Base-by-base conservation (phyloP, 2,797 vertebrate species). In the Lophura swinhoii region DNA sequence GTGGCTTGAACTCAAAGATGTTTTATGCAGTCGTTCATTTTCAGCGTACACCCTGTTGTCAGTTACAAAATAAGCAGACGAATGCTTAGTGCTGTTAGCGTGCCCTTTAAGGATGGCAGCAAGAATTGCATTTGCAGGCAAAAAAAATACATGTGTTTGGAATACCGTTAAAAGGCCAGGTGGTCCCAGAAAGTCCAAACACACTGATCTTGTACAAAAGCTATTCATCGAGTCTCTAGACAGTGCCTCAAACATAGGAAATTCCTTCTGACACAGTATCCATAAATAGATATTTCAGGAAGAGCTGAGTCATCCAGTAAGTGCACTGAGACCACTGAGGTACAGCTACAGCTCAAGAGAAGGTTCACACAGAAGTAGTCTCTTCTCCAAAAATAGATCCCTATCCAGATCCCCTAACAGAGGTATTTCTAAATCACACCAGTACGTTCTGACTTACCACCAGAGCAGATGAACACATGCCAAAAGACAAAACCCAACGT, bases 401-500 rank as follows among this genome's bases (percentile, higher is more conserved):
- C 48, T 33, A 37, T 4, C 18, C 68, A 70, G 63, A 89, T 88
- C 63, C 11, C 10, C 46, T 71, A 9, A 33, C 20, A 58, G 33
- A 21, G 4, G 79, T 10, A 23, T 23, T 53, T 87, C 66, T 28
- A 55, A 76, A 81, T 9, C 41, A 73, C n/a, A 39, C 23, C 6
- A 21, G 16, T 24, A 20, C 1, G 35, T 91, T 63, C 46, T 8
- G 10, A 97, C 99, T 98, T 96, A 99, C 99, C 98, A 99, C 98
- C 6, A 98, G 69, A 21, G 99, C 99, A 53, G 99, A 99, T 35
- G 98, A 99, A 74, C 99, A 99, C 97, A 99, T 98, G 89, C 99
- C 99, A 8, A 99, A 98, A 56, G 98, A 98, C 37, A 99, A 98
- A 64, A 99, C 98, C 62, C 98, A 99, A 87, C 99, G 98, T 74